These are phyloP conservation scores for Eupithecia dodoneata DNA, from an alignment of 2,888 invertebrate genomes.

Conservation along the genomic window DNA sequence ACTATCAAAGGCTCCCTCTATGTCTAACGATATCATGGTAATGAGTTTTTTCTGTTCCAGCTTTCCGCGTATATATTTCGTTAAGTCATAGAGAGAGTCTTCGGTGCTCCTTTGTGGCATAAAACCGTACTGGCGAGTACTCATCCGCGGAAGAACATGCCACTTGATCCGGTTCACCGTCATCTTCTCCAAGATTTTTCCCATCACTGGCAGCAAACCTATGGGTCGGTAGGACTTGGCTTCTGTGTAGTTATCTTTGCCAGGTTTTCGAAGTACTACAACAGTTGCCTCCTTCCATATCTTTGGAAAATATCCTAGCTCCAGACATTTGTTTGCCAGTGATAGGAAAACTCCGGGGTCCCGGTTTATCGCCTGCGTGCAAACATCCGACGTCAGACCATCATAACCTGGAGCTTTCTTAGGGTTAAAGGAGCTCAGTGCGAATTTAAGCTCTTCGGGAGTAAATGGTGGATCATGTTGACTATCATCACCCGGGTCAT, in stretches of 20 bases:
- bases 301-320: conserved; percentile 34
- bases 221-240: conserved; percentile 45
- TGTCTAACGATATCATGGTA: too few species aligned
- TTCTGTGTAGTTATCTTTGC: conserved; percentile 10
- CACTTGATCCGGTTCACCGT: not conserved
- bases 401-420: conserved; percentile 40
- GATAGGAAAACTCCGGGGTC: conserved; percentile 24
- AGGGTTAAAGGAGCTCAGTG: conserved; percentile 30
- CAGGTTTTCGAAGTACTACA: conserved; percentile 10
- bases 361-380: conserved; percentile 34
- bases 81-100: too few species aligned
- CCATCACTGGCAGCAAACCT: conserved; percentile 42
- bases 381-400: conserved; percentile 22
- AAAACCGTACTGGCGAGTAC: not conserved
- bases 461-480: conserved; percentile 39
- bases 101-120: conserved; percentile 17
- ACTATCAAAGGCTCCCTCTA: not conserved
- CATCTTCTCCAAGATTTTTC: conserved; percentile 30
- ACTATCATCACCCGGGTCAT: conserved; percentile 12
- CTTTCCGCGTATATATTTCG: too few species aligned
- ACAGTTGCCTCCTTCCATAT: conserved; percentile 27
- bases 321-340: conserved; percentile 38
- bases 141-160: conserved; percentile 13
- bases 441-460: too few species aligned
- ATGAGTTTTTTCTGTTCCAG: too few species aligned